Evolutionary conservation across 2,888 invertebrate genomes (phyloP).

Genomic region (Pandemis cinnamomeana): DNA sequence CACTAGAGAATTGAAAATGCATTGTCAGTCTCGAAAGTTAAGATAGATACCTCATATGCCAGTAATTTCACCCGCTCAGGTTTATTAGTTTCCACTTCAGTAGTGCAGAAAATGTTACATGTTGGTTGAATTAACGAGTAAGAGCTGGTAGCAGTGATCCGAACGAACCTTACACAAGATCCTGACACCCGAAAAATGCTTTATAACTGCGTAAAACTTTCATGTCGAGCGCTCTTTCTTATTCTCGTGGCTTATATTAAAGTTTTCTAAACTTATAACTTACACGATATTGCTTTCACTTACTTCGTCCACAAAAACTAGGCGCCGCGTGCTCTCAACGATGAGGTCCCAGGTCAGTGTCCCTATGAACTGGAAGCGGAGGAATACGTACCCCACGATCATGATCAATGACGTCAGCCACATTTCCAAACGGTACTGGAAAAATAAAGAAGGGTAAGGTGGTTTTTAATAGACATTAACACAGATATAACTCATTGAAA

Average conservation of each 20-base stretch:
- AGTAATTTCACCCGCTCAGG: too few species aligned
- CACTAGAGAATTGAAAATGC: too few species aligned
- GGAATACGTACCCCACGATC: constrained; percentile 66
- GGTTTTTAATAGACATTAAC: background rate
- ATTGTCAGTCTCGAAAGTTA: too few species aligned
- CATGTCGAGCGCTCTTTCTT: background rate
- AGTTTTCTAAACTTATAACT: background rate
- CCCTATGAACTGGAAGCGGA: constrained; percentile 71
- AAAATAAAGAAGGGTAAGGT: background rate
- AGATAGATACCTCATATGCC: too few species aligned
- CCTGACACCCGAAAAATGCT: too few species aligned
- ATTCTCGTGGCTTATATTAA: background rate
- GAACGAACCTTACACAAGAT: too few species aligned
- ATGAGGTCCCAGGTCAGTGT: constrained; percentile 71
- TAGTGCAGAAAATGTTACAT: too few species aligned
- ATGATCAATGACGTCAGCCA: constrained; percentile 67
- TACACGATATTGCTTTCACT: constrained; percentile 36
- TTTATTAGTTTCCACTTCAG: too few species aligned
- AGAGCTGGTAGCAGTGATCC: too few species aligned
- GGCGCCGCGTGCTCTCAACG: constrained; percentile 56
- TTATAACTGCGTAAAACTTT: too few species aligned
- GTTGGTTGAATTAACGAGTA: too few species aligned
- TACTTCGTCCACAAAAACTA: constrained; percentile 66
- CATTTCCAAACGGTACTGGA: constrained; percentile 52
- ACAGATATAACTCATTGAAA: too few species aligned